Conservation (phyloP, 2,888 invertebrate genomes). For the Hedya salicella region DNA sequence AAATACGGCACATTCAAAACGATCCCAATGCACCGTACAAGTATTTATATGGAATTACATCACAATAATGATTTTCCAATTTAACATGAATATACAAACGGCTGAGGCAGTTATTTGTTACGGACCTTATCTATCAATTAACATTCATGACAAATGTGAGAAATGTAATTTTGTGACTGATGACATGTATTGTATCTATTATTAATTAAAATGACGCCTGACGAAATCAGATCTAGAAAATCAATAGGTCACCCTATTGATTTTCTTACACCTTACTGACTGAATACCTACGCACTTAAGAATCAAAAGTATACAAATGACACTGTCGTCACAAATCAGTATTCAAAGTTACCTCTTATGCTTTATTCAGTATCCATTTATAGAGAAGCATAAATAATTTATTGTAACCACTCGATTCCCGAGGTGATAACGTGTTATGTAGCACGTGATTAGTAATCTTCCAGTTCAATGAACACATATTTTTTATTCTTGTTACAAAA, state of each 20-base stretch:
- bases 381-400: slow-evolving; percentile 31
- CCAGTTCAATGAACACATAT: slow-evolving; percentile 40
- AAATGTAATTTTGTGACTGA: background rate
- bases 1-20: too few species aligned
- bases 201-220: background rate
- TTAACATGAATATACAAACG: background rate
- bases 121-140: slow-evolving; percentile 6
- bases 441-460: slow-evolving; percentile 38
- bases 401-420: slow-evolving; percentile 38
- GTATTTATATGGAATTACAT: too few species aligned
- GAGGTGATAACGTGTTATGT: slow-evolving; percentile 39
- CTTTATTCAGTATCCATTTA: slow-evolving; percentile 33
- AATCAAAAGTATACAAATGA: background rate
- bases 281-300: background rate
- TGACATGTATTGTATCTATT: background rate
- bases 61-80: background rate
- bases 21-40: too few species aligned
- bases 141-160: background rate
- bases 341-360: slow-evolving; percentile 31
- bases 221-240: background rate
- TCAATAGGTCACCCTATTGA: background rate
- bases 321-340: slow-evolving; percentile 27
- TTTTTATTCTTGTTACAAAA: slow-evolving; percentile 31
- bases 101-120: background rate
- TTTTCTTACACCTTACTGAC: too few species aligned